Percentiles rank a stretch among this genome's conserved stretches.
phyloP scores from a whole-genome alignment of 2,797 vertebrate genomes.

The Lophius americanus region DNA sequence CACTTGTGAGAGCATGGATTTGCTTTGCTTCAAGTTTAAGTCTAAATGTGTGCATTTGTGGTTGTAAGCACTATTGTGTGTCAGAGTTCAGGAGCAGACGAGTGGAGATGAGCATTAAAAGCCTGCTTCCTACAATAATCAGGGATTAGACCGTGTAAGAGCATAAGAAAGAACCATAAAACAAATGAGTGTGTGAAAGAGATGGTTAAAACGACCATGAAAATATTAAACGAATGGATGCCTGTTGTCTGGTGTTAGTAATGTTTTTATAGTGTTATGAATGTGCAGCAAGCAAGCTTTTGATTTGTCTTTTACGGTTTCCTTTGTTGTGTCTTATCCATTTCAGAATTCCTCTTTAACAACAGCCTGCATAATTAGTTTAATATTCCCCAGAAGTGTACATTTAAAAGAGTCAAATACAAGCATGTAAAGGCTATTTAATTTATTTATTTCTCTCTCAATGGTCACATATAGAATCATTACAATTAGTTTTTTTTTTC shows the following conservation, averaged over 20 bases:
- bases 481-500: neutral
- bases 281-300: conserved; percentile 23
- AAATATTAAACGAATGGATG: conserved; percentile 48
- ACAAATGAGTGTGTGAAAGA: conserved; percentile 65
- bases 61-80: conserved; percentile 56
- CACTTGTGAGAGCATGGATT: conserved; percentile 20
- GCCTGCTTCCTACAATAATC: conserved; percentile 71
- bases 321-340: neutral
- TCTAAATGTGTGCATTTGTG: conserved; percentile 15
- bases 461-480: neutral
- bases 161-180: conserved; percentile 67
- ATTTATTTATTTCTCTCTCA: neutral
- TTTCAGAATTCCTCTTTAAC: neutral
- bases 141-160: conserved; percentile 78
- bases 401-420: neutral
- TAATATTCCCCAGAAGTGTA: neutral
- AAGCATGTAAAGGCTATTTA: neutral
- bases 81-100: conserved; percentile 69
- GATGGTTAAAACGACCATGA: conserved; percentile 47
- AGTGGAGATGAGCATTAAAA: conserved; percentile 70
- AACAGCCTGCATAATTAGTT: conserved; percentile 1
- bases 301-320: conserved; percentile 39
- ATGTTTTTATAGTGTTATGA: conserved; percentile 24
- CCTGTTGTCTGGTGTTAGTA: conserved; percentile 40
- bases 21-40: conserved; percentile 13